Base-by-base conservation (phyloP, 2,113 vertebrate genomes). In the Zapornia atra region DNA sequence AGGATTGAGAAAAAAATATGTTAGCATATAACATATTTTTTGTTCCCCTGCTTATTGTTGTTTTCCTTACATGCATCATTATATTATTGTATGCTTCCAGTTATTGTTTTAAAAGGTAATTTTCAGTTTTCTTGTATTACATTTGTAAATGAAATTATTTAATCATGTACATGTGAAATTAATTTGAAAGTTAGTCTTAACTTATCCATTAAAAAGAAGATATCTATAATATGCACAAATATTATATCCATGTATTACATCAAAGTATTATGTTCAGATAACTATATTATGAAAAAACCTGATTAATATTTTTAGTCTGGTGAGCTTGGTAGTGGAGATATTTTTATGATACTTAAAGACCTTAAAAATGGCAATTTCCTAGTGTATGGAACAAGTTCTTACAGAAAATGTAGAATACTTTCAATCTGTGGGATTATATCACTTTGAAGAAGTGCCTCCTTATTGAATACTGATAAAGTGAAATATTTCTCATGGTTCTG, bases 401-500 rank as follows among this genome's bases (percentile, higher is more conserved):
- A 44, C 16, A 29, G 44, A 86, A 82, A 77, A 59, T 1, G 2
- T 5, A 48, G 25, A 29, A 54, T 50, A 19, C 1, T 80, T 82
- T 33, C 4, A 31, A 9, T 50, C 19, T 15, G 3, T 50, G 19
- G 10, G 36, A 65, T 14, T 1, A 60, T 65, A 69, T 34, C 7
- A 48, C 9, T 91, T 57, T 42, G 12, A 9, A 83, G 59, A 53
- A 3, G 1, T 26, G 5, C 14, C 29, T 71, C 20, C 26, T 13
- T 64, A 51, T 68, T 64, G 7, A 64, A 79, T 9, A 54, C 21
- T 29, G 25, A 61, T 26, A 72, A 92, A 77, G 11, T 44, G 10
- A 93, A 80, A 63, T 80, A 33, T 36, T 82, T 86, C 46, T 82
- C 25, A 33, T 36, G 80, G 18, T 77, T 88, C 46, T 93, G 86